Conservation (phyloP, 92 coral and sea anemone species). For the Zoanthus sociatus region DNA sequence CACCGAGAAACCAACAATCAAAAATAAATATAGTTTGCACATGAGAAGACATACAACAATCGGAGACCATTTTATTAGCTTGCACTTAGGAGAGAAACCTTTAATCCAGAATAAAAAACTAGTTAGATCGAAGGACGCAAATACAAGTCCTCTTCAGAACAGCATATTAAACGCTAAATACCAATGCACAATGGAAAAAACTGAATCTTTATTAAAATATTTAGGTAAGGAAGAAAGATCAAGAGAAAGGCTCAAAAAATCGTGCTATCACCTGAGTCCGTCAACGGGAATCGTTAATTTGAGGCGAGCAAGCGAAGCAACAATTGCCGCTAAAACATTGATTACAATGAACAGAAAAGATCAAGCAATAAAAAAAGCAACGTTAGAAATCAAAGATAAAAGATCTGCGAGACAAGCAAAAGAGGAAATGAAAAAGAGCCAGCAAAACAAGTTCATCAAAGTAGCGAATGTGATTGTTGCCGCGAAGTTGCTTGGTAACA, state of each 20-base stretch:
- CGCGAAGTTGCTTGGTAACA: constrained; percentile 10
- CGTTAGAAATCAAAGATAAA: constrained; percentile 13
- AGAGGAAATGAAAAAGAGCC: not conserved
- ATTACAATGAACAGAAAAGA: constrained; percentile 35
- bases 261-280: constrained; percentile 46
- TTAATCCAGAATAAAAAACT: not conserved
- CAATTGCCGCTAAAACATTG: constrained; percentile 34
- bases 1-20: not conserved
- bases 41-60: not conserved
- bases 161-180: not conserved
- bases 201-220: not conserved
- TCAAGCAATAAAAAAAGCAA: constrained; percentile 38
- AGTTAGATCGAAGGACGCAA: constrained; percentile 9
- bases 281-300: constrained; percentile 54
- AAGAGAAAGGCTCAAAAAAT: not conserved
- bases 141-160: not conserved
- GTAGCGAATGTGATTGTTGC: constrained; percentile 23
- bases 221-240: not conserved
- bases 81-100: not conserved
- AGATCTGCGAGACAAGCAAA: not conserved
- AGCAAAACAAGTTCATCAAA: constrained; percentile 1
- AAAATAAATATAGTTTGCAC: not conserved
- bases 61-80: not conserved
- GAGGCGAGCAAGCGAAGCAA: constrained; percentile 39
- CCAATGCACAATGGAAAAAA: not conserved